Percentiles rank a stretch among this genome's conserved stretches.
Conservation (phyloP, 2,113 vertebrate species). For the Stomatorhinus ivindoensis region DNA sequence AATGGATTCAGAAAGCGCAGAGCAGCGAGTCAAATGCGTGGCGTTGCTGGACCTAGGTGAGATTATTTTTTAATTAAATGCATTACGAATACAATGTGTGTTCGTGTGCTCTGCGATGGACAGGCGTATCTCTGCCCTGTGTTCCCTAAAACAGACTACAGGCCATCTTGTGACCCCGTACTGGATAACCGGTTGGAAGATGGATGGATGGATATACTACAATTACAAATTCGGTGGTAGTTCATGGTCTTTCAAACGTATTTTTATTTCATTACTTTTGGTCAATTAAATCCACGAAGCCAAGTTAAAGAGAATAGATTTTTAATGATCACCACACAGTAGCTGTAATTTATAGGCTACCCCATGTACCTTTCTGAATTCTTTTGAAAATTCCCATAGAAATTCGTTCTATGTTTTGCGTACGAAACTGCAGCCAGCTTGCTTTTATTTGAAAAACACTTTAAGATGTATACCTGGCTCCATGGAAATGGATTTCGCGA, state of each 20-base stretch:
- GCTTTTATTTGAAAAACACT: background rate
- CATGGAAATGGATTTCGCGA: background rate
- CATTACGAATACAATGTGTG: background rate
- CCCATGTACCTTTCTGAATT: background rate
- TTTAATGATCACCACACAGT: background rate
- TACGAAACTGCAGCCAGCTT: background rate
- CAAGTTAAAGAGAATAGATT: background rate
- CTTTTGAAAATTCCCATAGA: background rate
- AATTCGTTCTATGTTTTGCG: background rate
- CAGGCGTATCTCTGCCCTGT: background rate
- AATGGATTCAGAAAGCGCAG: conserved; percentile 36
- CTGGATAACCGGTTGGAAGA: background rate
- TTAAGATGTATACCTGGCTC: background rate
- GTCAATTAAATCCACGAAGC: background rate
- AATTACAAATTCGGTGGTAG: background rate
- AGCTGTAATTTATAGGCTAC: background rate
- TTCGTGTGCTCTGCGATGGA: background rate
- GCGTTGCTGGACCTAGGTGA: background rate
- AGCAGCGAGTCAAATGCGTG: background rate
- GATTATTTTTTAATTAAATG: background rate
- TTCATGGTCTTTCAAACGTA: background rate
- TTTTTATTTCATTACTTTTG: background rate
- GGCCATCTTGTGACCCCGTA: background rate
- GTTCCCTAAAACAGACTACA: background rate
- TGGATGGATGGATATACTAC: background rate